phyloP scores from a whole-genome alignment of 2,888 invertebrate genomes.

The Caenorhabditis sp. region DNA sequence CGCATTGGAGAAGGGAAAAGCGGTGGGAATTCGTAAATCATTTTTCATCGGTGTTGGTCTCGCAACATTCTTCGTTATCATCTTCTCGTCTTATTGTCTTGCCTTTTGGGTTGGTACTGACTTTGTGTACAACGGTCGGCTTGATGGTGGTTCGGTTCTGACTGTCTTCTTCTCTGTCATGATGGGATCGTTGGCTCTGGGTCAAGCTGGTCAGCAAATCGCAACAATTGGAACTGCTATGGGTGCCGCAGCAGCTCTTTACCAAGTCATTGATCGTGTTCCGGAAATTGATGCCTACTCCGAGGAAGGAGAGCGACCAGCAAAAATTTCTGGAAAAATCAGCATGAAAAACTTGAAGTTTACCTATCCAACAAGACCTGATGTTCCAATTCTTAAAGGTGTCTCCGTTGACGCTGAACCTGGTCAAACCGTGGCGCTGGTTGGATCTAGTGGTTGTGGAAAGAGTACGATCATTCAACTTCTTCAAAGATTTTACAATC shows the following conservation, averaged over 20 bases:
- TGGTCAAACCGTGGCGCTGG: constrained; percentile 56
- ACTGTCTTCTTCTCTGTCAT: constrained; percentile 59
- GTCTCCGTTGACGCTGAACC: constrained; percentile 50
- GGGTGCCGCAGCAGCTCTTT: constrained; percentile 53
- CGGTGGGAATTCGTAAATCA: constrained; percentile 57
- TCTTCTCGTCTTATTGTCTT: constrained; percentile 70
- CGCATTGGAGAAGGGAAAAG: constrained; percentile 49
- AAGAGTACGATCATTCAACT: constrained; percentile 56
- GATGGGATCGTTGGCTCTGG: constrained; percentile 54
- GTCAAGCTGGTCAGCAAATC: constrained; percentile 54
- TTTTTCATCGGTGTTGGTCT: constrained; percentile 62
- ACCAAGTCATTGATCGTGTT: constrained; percentile 53
- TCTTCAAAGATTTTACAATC: constrained; percentile 51
- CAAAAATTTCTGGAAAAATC: constrained; percentile 34
- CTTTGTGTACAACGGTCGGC: constrained; percentile 40
- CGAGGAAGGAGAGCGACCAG: constrained; percentile 37
- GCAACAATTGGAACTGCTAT: constrained; percentile 52
- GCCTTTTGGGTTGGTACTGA: constrained; percentile 67
- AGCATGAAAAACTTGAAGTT: constrained; percentile 63
- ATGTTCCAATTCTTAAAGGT: constrained; percentile 50
- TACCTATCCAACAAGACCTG: constrained; percentile 56
- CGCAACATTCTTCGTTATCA: constrained; percentile 69
- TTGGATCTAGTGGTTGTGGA: constrained; percentile 58
- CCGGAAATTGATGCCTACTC: constrained; percentile 61
- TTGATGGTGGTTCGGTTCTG: constrained; percentile 56